Base-by-base conservation (phyloP, 2,888 invertebrate genomes). In the Scaptomyza cyrtandrae region DNA sequence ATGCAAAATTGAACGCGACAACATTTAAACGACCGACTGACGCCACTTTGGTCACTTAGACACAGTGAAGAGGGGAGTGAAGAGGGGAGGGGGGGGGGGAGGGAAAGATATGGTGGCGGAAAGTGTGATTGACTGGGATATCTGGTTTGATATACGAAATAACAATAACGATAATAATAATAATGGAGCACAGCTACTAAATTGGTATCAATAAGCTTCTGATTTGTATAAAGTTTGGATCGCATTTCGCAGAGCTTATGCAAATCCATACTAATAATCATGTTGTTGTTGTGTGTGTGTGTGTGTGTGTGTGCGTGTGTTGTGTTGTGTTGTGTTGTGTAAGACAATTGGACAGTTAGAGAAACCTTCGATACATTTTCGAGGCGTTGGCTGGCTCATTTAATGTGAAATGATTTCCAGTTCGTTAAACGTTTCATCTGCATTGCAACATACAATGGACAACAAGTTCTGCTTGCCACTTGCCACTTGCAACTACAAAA, bases 191-290 rank as follows among this genome's bases (percentile, higher is more conserved):
- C 37, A 33, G 4, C 7, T 84, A 80, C 7, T 84, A 80, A 83
- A 86, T 71, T 1, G 76, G 54, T 63, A 68, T 45, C 86, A 83
- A 86, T 83, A 83, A 86, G 82, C 82, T 83, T 84, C 86, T 86
- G 86, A 83, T 83, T 83, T 83, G 82, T 83, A 84, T 80, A 84
- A 73, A 83, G 75, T 65, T 85, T 70, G 71, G 80, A 69, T 77
- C 75, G 84, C 59, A 75, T 78, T 78, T 75, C 67, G 31, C 75
- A 78, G 84, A 74, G 65, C 67, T 75, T 81, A 81, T 81, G 85
- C 70, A 78, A 81, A 81, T 85, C 68, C 71, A 75, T 71, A 75
- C 68, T 76, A 63, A 86, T 83, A 86, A 72, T 80, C 72, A 75
- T 78, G 83, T 82, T 71, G 61, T 71, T 74, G 33, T 33, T 33